Evolutionary conservation across 2,797 vertebrate species (phyloP).

Genomic region (Pelodytes ibericus): DNA sequence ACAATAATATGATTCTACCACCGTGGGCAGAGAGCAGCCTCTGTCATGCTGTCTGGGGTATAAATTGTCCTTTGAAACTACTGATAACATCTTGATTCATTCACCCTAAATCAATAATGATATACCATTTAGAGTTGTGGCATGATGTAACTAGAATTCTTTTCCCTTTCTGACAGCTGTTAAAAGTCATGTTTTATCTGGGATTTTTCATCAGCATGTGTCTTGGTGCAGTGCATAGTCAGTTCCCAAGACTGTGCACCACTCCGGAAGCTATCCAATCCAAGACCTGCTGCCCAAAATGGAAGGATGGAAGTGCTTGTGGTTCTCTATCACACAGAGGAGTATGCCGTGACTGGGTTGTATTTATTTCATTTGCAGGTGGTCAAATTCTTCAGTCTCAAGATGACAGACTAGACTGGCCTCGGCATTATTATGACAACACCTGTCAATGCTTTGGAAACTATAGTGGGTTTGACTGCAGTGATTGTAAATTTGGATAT

Average conservation of each 20-base stretch:
- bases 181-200: neutral
- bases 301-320: constrained; percentile 26
- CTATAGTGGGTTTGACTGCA: constrained; percentile 17
- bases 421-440: neutral
- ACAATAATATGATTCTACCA: too few relatives aligned
- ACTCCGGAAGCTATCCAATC: neutral
- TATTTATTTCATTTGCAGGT: neutral
- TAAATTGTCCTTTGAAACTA: too few relatives aligned
- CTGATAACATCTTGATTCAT: too few relatives aligned
- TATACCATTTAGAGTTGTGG: too few relatives aligned
- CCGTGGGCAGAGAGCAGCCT: too few relatives aligned
- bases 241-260: constrained; percentile 20
- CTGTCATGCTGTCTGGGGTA: too few relatives aligned
- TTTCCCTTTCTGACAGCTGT: too few relatives aligned
- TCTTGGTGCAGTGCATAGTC: constrained; percentile 3
- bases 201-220: neutral
- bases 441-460: constrained; percentile 25
- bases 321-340: constrained; percentile 11
- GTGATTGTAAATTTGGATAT: constrained; percentile 17
- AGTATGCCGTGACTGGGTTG: neutral
- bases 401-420: constrained; percentile 19
- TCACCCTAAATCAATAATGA: too few relatives aligned
- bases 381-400: neutral
- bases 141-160: too few relatives aligned
- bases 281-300: constrained; percentile 10